Base-by-base conservation (phyloP, 2,113 vertebrate genomes). In the Puntigrus tetrazona region DNA sequence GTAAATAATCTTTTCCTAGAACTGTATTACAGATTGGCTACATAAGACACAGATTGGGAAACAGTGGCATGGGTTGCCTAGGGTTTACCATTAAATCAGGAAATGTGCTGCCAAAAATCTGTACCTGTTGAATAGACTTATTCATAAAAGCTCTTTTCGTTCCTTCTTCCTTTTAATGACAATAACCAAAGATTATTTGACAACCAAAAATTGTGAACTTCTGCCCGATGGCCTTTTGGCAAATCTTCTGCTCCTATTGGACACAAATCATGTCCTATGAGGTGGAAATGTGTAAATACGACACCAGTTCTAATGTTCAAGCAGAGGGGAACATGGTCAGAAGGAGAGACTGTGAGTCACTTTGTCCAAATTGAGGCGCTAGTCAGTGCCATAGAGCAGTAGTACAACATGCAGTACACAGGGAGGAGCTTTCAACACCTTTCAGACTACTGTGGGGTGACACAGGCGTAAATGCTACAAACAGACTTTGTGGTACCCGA, bases 261-360 rank as follows among this genome's bases (percentile, higher is more conserved):
- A 78, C 31, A 78, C 55, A 78, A 41, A 78, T 29, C 55, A 59
- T 25, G 31, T 36, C 31, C 22, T 59, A 36, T 36, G 29, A 38
- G 75, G 27, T 0, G 2, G 31, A 55, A 38, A 78, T 57, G 31
- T 57, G n/a, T 78, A 36, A 59, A 78, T 16, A 36, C 7, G 52
- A 57, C 31, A 78, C 29, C 38, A 50, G 84, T 69, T 72, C 63
- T 59, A 70, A 59, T 27, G 3, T 18, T 38, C 10, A 69, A 78
- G 18, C 69, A 70, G 55, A 57, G 13, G 50, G 20, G 50, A 77
- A 77, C 45, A 52, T 57, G 83, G 43, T 63, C 22, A 72, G 67
- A 72, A 83, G 80, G 85, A 86, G 87, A 78, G 91, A 84, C 43
- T 84, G 86, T 89, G 91, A 93, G 88, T 92, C 87, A 92, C 85